Percentiles rank a stretch among this genome's conserved stretches.
Conservation (phyloP, 2,113 vertebrate genomes). For the Chascanopsetta lugubris region DNA sequence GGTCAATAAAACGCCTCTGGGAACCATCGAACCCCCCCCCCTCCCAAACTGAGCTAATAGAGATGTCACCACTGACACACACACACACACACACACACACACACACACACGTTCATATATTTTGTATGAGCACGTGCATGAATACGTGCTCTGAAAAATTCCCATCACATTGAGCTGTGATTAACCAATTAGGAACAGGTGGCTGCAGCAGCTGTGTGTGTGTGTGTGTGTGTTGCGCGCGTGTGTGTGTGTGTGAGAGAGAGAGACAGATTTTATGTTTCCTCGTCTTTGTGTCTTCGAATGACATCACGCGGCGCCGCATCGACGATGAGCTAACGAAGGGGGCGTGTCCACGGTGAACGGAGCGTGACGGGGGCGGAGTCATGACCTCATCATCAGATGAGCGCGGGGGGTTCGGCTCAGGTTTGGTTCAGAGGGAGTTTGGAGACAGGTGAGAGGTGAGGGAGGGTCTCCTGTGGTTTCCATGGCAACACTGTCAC, state of each 20-base stretch:
- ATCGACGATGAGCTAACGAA: not conserved
- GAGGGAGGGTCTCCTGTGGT: too few species aligned
- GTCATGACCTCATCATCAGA: slow-evolving; percentile 20
- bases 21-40: slow-evolving; percentile 66
- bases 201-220: not conserved
- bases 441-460: not conserved
- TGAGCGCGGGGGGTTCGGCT: too few species aligned
- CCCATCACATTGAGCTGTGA: not conserved
- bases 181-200: not conserved
- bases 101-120: not conserved
- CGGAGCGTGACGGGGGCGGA: not conserved
- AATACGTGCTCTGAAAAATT: not conserved
- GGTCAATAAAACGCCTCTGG: slow-evolving; percentile 68
- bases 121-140: not conserved
- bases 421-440: too few species aligned
- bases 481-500: too few species aligned
- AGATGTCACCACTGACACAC: slow-evolving; percentile 58
- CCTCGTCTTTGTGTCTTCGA: not conserved
- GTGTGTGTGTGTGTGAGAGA: not conserved
- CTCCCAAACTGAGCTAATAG: slow-evolving; percentile 80
- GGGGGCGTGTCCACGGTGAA: slow-evolving; percentile 11
- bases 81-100: not conserved
- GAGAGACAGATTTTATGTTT: too few species aligned
- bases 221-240: too few species aligned
- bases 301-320: slow-evolving; percentile 24